A percentile compares a stretch with the other conserved stretches of the same genome.
Conservation (phyloP, 2,113 vertebrate species). For the Petrocephalus zakoni region DNA sequence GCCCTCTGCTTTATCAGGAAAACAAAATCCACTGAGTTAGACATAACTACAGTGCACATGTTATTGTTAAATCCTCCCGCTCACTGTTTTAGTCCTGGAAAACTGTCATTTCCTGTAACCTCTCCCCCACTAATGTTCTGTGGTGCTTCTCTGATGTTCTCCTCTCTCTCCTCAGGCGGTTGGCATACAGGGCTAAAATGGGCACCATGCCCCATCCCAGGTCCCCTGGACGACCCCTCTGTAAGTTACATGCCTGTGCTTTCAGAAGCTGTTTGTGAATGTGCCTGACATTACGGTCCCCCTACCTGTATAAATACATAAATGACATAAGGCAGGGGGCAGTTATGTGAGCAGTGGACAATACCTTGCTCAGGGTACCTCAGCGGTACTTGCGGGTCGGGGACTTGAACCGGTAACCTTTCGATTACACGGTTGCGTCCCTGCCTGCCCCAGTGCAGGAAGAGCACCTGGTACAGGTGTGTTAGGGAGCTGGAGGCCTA, state of each 20-base stretch:
- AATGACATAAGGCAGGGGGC: background rate
- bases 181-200: constrained; percentile 79
- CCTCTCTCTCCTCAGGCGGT: constrained; percentile 59
- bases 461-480: background rate
- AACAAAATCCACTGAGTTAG: background rate
- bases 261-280: background rate
- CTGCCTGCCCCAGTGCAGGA: too few species aligned
- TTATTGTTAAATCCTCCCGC: too few species aligned
- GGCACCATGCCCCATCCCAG: constrained; percentile 74
- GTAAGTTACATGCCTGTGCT: constrained; percentile 63
- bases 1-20: background rate
- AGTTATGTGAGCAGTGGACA: too few species aligned
- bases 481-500: background rate
- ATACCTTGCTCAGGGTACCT: too few species aligned
- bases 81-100: background rate
- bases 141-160: background rate
- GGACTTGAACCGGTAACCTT: too few species aligned
- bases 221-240: constrained; percentile 70
- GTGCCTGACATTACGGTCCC: background rate
- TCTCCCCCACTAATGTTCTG: background rate
- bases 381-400: too few species aligned
- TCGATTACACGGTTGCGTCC: too few species aligned
- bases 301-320: background rate
- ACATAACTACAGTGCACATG: background rate
- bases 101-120: background rate